A percentile compares a stretch with the other conserved stretches of the same genome.
These are phyloP conservation scores for Luperina nickerlii DNA, from an alignment of 2,888 invertebrate genomes.

Conservation along the genomic window DNA sequence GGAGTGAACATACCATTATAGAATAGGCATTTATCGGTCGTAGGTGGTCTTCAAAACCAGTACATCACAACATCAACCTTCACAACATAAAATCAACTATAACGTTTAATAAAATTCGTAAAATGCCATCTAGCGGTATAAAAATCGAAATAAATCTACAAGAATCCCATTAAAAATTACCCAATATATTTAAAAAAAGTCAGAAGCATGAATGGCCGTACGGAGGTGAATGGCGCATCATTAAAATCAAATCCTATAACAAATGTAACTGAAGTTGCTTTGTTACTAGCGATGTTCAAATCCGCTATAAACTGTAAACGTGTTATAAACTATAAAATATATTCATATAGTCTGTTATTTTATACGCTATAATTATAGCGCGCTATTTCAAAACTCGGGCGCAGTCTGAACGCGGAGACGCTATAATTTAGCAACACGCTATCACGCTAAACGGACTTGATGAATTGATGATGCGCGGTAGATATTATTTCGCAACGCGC, in stretches of 20 bases:
- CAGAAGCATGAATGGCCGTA: conserved; percentile 68
- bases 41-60: conserved; percentile 62
- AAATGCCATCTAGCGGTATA: conserved; percentile 60
- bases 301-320: no score
- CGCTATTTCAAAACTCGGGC: no score
- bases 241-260: conserved; percentile 86
- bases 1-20: conserved; percentile 30
- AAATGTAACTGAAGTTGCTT: conserved; percentile 79
- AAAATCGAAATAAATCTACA: conserved; percentile 75
- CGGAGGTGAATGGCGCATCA: conserved; percentile 73
- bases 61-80: conserved; percentile 43
- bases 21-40: conserved; percentile 40
- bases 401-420: no score
- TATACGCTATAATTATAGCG: no score
- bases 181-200: conserved; percentile 77
- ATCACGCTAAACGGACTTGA: no score
- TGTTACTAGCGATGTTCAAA: no score
- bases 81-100: conserved; percentile 37
- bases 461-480: no score
- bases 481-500: no score
- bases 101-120: conserved; percentile 54
- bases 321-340: no score
- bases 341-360: no score
- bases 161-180: conserved; percentile 82
- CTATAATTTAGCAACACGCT: no score